Conservation (phyloP, 2,113 vertebrate genomes). For the Sardina pilchardus region DNA sequence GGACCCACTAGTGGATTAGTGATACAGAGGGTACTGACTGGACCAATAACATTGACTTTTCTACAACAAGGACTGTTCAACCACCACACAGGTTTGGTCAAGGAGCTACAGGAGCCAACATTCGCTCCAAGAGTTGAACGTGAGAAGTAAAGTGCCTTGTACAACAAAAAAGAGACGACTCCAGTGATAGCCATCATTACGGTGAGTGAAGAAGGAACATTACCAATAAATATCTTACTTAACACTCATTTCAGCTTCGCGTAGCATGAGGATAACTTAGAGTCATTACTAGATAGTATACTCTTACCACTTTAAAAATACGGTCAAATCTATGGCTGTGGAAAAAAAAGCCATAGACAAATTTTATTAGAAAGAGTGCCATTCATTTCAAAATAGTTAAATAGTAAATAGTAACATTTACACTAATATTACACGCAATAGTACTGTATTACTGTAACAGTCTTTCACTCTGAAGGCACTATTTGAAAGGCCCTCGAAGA, state of each 20-base stretch:
- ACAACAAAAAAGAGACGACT: background rate
- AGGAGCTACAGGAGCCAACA: background rate
- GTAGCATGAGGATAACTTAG: background rate
- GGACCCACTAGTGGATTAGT: background rate
- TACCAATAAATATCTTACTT: background rate
- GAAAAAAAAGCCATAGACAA: background rate
- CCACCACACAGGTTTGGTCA: background rate
- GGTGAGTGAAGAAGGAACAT: background rate
- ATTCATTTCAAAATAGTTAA: background rate
- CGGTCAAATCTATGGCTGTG: background rate
- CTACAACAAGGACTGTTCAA: background rate
- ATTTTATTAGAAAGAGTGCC: background rate
- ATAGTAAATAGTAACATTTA: no score
- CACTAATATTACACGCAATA: no score
- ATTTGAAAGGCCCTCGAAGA: background rate
- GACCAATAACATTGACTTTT: background rate
- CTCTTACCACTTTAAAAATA: background rate
- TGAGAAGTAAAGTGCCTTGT: background rate
- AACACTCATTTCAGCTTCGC: background rate
- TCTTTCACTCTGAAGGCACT: background rate
- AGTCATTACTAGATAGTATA: background rate
- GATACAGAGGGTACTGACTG: background rate
- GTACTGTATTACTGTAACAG: no score
- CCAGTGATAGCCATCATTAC: background rate
- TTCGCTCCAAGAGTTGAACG: background rate